Evolutionary conservation across 2,888 invertebrate species (phyloP).

Genomic region (Pycnomerus fuliginosus): DNA sequence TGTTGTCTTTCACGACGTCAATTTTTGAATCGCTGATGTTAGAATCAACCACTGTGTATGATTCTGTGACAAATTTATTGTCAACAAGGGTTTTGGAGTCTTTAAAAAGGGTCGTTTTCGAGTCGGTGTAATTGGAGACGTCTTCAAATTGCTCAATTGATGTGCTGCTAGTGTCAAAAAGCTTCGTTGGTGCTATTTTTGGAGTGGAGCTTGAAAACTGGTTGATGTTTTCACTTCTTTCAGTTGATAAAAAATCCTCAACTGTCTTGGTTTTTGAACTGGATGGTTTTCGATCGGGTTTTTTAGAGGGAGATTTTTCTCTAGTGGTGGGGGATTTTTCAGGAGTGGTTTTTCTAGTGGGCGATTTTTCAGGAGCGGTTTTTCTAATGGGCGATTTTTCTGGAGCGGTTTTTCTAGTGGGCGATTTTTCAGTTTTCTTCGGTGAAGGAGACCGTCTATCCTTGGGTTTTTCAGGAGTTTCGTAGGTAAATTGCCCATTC

Average conservation of each 20-base stretch:
- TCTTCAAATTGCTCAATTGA: conserved; percentile 4
- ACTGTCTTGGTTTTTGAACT: conserved; percentile 11
- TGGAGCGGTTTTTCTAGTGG: conserved; percentile 13
- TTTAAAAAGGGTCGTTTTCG: conserved; percentile 8
- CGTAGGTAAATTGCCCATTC: conserved; percentile 50
- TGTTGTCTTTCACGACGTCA: neutral
- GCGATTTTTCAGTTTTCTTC: conserved; percentile 12
- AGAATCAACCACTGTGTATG: conserved; percentile 3
- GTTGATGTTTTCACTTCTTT: conserved; percentile 36
- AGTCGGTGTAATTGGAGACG: conserved; percentile 4
- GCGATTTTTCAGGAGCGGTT: conserved; percentile 45
- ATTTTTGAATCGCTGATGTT: neutral
- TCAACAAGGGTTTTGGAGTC: conserved; percentile 25
- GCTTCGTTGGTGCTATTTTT: conserved; percentile 1
- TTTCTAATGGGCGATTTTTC: conserved; percentile 37
- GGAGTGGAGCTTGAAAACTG: conserved; percentile 23
- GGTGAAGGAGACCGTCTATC: conserved; percentile 15
- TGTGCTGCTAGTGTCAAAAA: neutral
- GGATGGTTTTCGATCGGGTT: conserved; percentile 17
- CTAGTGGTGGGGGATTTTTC: conserved; percentile 38
- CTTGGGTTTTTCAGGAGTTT: conserved; percentile 34
- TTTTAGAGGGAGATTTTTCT: conserved; percentile 13
- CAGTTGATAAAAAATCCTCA: conserved; percentile 34
- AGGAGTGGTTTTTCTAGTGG: conserved; percentile 50
- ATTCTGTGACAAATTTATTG: conserved; percentile 17